These are phyloP conservation scores for Arctia plantaginis DNA, from an alignment of 2,888 invertebrate species.

Conservation along the genomic window DNA sequence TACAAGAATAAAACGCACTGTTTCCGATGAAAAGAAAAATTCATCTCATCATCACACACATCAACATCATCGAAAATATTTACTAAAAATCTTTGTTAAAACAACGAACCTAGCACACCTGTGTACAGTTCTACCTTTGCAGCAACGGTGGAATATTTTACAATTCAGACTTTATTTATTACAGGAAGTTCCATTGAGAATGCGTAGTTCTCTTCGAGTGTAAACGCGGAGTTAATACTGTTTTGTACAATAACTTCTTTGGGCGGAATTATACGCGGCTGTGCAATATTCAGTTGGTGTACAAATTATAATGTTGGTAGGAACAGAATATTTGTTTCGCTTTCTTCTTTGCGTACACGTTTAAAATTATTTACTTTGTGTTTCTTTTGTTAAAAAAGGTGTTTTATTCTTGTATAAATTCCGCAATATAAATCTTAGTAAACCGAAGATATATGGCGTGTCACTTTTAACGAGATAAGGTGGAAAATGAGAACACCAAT, in stretches of 20 bases:
- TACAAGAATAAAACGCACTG: too few species aligned
- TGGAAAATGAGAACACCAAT: too few species aligned
- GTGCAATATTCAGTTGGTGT: neutral
- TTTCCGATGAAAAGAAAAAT: too few species aligned
- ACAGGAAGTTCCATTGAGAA: conserved; percentile 10
- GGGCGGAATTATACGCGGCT: neutral
- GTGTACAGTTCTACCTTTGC: neutral
- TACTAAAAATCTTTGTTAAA: too few species aligned
- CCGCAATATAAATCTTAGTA: too few species aligned
- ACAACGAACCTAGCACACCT: neutral
- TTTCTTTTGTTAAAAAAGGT: neutral
- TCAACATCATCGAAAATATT: too few species aligned
- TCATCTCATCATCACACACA: too few species aligned
- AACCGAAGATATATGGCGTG: too few species aligned
- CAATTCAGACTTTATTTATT: conserved; percentile 15
- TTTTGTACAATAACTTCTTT: conserved; percentile 8
- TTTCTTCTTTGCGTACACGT: neutral
- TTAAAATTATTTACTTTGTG: neutral
- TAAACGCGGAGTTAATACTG: conserved; percentile 12
- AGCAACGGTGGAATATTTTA: conserved; percentile 3
- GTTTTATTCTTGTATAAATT: neutral
- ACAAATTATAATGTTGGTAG: neutral
- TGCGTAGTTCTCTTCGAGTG: conserved; percentile 9
- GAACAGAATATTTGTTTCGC: too few species aligned
- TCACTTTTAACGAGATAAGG: too few species aligned